Percentiles rank a stretch among this genome's conserved stretches.
Conservation (phyloP, 2,113 vertebrate species). For the Tachysurus fulvidraco region DNA sequence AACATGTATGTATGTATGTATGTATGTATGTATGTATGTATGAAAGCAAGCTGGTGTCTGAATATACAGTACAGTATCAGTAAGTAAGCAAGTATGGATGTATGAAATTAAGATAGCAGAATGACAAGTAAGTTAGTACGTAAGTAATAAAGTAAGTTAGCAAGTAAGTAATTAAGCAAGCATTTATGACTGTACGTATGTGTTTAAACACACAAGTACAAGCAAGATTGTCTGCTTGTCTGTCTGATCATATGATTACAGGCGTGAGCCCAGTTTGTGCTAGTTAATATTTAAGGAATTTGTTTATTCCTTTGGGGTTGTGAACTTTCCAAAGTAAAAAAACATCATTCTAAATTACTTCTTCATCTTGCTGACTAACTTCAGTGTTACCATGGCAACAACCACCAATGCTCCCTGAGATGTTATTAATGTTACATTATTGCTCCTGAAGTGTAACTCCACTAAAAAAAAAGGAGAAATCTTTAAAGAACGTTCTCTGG, state of each 20-base stretch:
- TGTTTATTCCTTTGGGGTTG: neutral
- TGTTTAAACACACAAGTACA: neutral
- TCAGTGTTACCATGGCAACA: constrained; percentile 21
- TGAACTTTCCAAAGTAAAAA: constrained; percentile 15
- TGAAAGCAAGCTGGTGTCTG: neutral
- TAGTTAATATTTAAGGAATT: neutral
- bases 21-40: neutral
- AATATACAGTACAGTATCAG: too few relatives aligned
- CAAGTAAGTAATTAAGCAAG: neutral
- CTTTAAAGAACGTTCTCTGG: neutral
- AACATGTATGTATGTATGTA: neutral
- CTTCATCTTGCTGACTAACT: neutral
- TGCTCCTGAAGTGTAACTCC: constrained; percentile 3
- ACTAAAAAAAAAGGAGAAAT: neutral
- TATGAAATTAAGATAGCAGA: neutral
- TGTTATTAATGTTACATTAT: constrained; percentile 16
- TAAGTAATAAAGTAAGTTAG: neutral
- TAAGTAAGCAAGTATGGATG: neutral
- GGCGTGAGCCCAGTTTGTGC: neutral
- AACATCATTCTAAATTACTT: neutral
- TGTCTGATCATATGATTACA: constrained; percentile 2
- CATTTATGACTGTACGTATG: neutral
- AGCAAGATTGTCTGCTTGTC: neutral
- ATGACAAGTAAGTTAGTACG: too few relatives aligned
- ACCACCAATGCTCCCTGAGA: neutral